A percentile compares a stretch with the other conserved stretches of the same genome.
These are phyloP conservation scores for Iselma pallidipennis DNA, from an alignment of 2,888 invertebrate species.

Conservation along the genomic window DNA sequence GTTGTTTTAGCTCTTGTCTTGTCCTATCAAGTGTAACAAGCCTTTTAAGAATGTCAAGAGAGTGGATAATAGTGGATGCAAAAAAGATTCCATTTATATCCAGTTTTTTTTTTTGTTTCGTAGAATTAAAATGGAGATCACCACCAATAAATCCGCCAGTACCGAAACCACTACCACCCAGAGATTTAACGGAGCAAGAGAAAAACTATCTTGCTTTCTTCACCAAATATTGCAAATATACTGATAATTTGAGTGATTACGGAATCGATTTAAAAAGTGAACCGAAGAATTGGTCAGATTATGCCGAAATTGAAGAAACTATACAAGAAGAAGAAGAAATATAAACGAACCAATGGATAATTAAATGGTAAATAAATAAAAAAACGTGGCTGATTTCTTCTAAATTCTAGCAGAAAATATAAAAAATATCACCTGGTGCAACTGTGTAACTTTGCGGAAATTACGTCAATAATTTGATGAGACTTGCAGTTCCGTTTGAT, in stretches of 20 bases:
- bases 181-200: constrained; percentile 43
- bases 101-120: not conserved
- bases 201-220: constrained; percentile 47
- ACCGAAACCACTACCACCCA: constrained; percentile 34
- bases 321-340: not conserved
- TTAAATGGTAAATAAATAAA: not conserved
- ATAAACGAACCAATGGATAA: not conserved
- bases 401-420: not conserved
- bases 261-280: constrained; percentile 34
- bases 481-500: not conserved
- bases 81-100: not conserved
- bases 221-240: constrained; percentile 44
- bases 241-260: constrained; percentile 39
- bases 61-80: not conserved
- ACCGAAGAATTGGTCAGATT: not conserved
- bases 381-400: not conserved
- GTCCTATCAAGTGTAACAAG: not conserved
- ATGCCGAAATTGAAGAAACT: not conserved
- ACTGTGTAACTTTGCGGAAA: constrained; percentile 3
- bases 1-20: not conserved
- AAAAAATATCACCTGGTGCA: not conserved
- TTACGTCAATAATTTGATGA: constrained; percentile 4
- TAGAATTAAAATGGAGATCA: constrained; percentile 46
- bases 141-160: constrained; percentile 41
- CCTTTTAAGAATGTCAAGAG: not conserved